phyloP scores from a whole-genome alignment of 2,888 invertebrate species.

The Eristalis intricaria region DNA sequence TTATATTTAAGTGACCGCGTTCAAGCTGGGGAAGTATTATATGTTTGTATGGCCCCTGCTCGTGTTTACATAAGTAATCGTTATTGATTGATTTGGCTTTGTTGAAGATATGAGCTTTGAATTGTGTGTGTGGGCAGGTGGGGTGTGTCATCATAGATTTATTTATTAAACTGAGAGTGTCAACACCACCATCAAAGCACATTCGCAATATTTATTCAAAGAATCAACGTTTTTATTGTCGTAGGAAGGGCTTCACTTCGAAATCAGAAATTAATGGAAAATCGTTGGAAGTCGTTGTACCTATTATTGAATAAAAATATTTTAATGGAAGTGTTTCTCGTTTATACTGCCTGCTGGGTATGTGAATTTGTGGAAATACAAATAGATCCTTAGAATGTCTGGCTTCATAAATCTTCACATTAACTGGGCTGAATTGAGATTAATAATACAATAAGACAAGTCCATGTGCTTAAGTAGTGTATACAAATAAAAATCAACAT shows the following conservation, averaged over 20 bases:
- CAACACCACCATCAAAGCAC: background rate
- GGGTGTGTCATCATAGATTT: background rate
- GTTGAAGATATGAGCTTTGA: background rate
- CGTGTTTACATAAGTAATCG: constrained; percentile 33
- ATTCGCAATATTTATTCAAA: background rate
- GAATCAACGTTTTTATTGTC: background rate
- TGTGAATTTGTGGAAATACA: too few relatives aligned
- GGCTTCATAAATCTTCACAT: too few relatives aligned
- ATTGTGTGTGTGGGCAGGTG: background rate
- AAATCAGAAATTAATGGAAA: background rate
- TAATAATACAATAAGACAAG: too few relatives aligned
- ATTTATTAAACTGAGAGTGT: background rate
- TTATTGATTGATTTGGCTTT: background rate
- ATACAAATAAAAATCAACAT: too few relatives aligned
- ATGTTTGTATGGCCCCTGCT: background rate
- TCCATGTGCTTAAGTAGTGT: too few relatives aligned
- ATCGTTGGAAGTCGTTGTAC: too few relatives aligned
- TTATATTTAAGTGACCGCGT: constrained; percentile 16
- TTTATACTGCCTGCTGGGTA: too few relatives aligned
- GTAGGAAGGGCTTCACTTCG: background rate
- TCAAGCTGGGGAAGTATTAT: background rate
- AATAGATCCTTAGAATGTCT: too few relatives aligned
- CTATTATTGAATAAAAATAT: too few relatives aligned
- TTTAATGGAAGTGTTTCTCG: too few relatives aligned
- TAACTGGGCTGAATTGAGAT: too few relatives aligned